Evolutionary conservation across 2,113 vertebrate genomes (phyloP), one percentile per base, ranked within the genome.

Genomic region (Erinaceus europaeus): DNA sequence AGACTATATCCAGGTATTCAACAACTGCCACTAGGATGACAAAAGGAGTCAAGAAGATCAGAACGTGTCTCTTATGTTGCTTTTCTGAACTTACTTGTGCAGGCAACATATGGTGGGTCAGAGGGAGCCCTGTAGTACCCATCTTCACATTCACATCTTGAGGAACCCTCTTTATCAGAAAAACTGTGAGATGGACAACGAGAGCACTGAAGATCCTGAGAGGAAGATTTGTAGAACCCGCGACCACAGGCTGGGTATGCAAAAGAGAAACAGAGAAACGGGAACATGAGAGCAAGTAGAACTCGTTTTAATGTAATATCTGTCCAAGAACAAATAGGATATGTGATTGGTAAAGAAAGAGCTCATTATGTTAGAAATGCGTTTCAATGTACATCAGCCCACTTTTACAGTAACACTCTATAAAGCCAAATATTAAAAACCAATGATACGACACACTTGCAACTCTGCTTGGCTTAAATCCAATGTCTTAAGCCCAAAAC

Each of bases 141-240:
- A 74, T 99, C 99, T 95, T 99, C 98, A 80, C 99, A 99, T 86
- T 99, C 98, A 21, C 99, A 99, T 94, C 98, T 97, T 93, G 98
- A 98, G 79, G 98, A 99, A 90, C 99, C 99, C 96, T 99, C 99
- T 61, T 97, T 97, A 96, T 99, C 98, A 73, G 98, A 99, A 96
- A 98, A 99, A 95, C 99, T 99, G 97, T 99, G 99, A 40, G 97
- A 98, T 2, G 99, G 99, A 86, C 99, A 99, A 29, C 99, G 98
- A 74, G 99, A 99, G 83, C 99, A 99, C 95, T 99, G 99, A 23
- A 99, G 98, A 96, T 99, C 99, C 97, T 99, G 99, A n/a, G 99
- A 99, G 61, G 98, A 99, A 52, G 98, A 99, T 97, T 99, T 99
- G 97, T 99, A 99, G 98, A 99, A 99, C 65, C 99, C 98, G 79